These are phyloP conservation scores for Sycobia sp. DNA, from an alignment of 1,140 invertebrate species.

Conservation along the genomic window DNA sequence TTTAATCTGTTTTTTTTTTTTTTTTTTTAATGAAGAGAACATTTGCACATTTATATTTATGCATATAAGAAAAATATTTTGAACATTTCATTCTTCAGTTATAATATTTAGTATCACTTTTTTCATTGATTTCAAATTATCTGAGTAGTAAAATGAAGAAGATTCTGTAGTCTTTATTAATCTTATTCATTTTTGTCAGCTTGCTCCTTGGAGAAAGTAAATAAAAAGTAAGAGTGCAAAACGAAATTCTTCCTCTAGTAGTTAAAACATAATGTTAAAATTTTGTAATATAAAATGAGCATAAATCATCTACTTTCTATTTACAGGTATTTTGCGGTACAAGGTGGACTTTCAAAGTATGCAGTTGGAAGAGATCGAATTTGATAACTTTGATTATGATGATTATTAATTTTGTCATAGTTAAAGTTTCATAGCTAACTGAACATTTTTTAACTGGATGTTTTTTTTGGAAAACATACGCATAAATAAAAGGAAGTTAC, in stretches of 20 bases:
- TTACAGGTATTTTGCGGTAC: conserved; percentile 93
- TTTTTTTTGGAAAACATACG: conserved; percentile 10
- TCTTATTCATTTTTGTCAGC: conserved; percentile 54
- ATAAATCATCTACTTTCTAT: conserved; percentile 44
- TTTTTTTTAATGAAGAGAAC: conserved; percentile 1
- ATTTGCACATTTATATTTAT: conserved; percentile 1
- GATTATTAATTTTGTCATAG: too few relatives aligned
- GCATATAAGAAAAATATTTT: conserved; percentile 4
- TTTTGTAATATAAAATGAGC: not conserved
- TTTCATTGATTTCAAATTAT: not conserved
- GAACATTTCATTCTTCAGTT: too few relatives aligned
- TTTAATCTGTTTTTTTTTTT: conserved; percentile 18
- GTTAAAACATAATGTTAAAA: conserved; percentile 20
- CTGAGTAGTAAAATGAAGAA: not conserved
- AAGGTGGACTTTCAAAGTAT: conserved; percentile 98
- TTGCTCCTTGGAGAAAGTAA: conserved; percentile 60
- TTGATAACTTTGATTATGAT: conserved; percentile 87
- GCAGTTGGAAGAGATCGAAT: conserved; percentile 86
- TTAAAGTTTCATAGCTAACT: too few relatives aligned
- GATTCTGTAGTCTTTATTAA: conserved; percentile 21
- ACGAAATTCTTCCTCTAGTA: conserved; percentile 24
- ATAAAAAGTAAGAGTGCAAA: conserved; percentile 28
- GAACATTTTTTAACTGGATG: too few relatives aligned
- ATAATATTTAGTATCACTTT: too few relatives aligned
- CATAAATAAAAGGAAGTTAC: conserved; percentile 30